A percentile compares a stretch with the other conserved stretches of the same genome.
These are phyloP conservation scores for Eledona agricola DNA, from an alignment of 2,888 invertebrate genomes.

Conservation along the genomic window DNA sequence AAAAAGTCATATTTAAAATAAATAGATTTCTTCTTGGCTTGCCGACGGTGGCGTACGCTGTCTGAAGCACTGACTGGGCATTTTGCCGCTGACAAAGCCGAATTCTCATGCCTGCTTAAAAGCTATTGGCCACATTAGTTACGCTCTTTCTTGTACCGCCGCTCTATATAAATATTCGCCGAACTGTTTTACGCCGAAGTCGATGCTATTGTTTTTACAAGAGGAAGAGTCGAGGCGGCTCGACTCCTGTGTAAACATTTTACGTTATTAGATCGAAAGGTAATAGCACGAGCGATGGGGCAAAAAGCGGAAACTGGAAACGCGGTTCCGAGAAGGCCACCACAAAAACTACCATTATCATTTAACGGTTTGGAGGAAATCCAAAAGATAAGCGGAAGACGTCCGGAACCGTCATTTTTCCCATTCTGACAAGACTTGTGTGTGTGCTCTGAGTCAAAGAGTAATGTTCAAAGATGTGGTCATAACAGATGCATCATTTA, in stretches of 20 bases:
- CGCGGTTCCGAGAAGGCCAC: too few species aligned
- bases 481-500: too few species aligned
- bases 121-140: conserved; percentile 58
- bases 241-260: conserved; percentile 46
- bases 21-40: conserved; percentile 48
- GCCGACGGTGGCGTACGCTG: conserved; percentile 40
- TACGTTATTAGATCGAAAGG: conserved; percentile 42
- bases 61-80: conserved; percentile 44
- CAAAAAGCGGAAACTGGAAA: too few species aligned
- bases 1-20: conserved; percentile 52
- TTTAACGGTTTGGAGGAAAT: too few species aligned
- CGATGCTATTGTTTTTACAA: conserved; percentile 42
- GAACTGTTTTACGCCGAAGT: conserved; percentile 41
- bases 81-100: conserved; percentile 51
- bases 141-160: conserved; percentile 52
- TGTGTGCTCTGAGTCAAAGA: too few species aligned
- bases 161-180: conserved; percentile 50
- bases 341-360: too few species aligned
- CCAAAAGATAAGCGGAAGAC: too few species aligned
- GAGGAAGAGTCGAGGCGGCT: conserved; percentile 32
- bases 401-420: too few species aligned
- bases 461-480: too few species aligned
- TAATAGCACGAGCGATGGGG: too few species aligned
- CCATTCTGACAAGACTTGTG: too few species aligned
- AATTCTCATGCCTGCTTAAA: conserved; percentile 60